Evolutionary conservation across 1,140 invertebrate genomes (phyloP).

Genomic region (Tetranychus urticae): DNA sequence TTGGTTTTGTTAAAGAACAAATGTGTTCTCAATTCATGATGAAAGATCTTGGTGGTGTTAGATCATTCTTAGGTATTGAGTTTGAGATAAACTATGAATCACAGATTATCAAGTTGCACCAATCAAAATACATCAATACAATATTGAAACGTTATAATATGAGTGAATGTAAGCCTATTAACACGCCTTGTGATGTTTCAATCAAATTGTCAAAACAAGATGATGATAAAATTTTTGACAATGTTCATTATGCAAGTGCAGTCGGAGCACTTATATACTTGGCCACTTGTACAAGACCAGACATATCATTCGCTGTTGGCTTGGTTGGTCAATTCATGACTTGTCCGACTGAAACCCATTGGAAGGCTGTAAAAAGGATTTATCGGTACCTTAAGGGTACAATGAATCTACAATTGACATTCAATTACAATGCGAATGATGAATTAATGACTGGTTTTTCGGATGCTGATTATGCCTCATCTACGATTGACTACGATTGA

Average conservation of each 20-base stretch:
- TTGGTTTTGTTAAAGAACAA: not conserved
- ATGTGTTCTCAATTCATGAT: not conserved
- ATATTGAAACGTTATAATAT: conserved; percentile 12
- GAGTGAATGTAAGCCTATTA: not conserved
- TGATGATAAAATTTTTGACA: not conserved
- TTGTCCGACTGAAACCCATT: conserved; percentile 9
- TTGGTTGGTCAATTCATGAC: conserved; percentile 7
- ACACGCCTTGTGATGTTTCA: not conserved
- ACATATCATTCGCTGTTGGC: conserved; percentile 12
- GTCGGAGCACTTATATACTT: conserved; percentile 9
- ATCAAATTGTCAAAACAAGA: not conserved
- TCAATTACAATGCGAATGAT: not conserved
- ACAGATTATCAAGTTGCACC: conserved; percentile 5
- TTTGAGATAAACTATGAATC: conserved; percentile 1
- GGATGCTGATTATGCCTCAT: conserved; percentile 18
- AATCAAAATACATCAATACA: not conserved
- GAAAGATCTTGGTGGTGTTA: not conserved
- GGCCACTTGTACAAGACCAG: conserved; percentile 9
- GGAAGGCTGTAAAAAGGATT: conserved; percentile 14
- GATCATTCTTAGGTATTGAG: conserved; percentile 12
- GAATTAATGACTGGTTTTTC: not conserved
- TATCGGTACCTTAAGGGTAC: conserved; percentile 16
- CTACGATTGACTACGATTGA: no score
- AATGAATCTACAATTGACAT: conserved; percentile 6
- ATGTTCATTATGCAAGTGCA: conserved; percentile 12